A percentile compares a stretch with the other conserved stretches of the same genome.
Conservation (phyloP, 1,140 invertebrate species). For the Magallana gigas region DNA sequence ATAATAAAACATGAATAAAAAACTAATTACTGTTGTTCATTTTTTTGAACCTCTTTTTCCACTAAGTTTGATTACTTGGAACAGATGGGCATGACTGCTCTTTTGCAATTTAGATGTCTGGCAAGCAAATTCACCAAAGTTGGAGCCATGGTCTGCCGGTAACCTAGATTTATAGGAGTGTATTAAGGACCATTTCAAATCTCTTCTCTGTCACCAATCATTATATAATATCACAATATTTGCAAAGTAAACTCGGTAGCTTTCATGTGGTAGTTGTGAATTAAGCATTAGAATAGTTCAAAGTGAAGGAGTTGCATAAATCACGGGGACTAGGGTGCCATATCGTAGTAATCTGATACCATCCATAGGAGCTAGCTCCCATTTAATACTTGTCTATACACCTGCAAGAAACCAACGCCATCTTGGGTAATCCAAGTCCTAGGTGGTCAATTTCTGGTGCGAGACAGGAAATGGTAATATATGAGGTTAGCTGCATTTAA, state of each 20-base stretch:
- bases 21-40: background rate
- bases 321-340: background rate
- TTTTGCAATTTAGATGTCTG: too few relatives aligned
- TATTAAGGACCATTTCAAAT: background rate
- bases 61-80: too few relatives aligned
- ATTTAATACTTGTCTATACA: conserved; percentile 18
- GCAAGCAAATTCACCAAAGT: too few relatives aligned
- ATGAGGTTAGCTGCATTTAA: background rate
- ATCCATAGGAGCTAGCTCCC: background rate
- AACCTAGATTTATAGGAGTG: background rate
- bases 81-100: too few relatives aligned
- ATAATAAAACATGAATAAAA: background rate
- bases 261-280: conserved; percentile 22
- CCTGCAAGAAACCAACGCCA: background rate
- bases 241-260: conserved; percentile 13
- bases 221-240: conserved; percentile 30
- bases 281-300: conserved; percentile 30
- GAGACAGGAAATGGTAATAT: conserved; percentile 5
- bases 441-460: background rate
- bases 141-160: too few relatives aligned
- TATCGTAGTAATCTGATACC: background rate
- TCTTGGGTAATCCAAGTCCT: background rate
- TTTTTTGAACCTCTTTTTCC: background rate
- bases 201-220: conserved; percentile 2
- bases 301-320: background rate